Percentiles rank a stretch among this genome's conserved stretches.
phyloP scores from a whole-genome alignment of 2,888 invertebrate species.

The Halocaridina rubra region DNA sequence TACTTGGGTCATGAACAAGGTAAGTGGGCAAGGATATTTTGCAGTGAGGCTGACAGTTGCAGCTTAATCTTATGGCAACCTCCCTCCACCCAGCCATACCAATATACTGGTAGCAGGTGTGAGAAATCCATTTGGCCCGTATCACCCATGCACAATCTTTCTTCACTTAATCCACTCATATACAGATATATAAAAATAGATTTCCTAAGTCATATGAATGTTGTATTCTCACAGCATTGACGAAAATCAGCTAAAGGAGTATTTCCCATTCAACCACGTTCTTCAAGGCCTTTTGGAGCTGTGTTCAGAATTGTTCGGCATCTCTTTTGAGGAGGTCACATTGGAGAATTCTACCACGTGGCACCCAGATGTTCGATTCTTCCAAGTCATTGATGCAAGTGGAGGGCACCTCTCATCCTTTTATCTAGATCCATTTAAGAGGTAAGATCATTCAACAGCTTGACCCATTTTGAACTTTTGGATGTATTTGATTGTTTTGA shows the following conservation, averaged over 20 bases:
- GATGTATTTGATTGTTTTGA: neutral
- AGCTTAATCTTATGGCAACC: too few species aligned
- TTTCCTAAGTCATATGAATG: too few species aligned
- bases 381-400: conserved; percentile 80
- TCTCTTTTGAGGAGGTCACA: conserved; percentile 77
- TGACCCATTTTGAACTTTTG: neutral
- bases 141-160: too few species aligned
- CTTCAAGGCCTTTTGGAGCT: conserved; percentile 82
- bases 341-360: conserved; percentile 76
- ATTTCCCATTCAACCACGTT: conserved; percentile 85
- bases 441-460: conserved; percentile 65
- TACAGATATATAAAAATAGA: too few species aligned
- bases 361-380: conserved; percentile 88
- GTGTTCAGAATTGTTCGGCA: conserved; percentile 81
- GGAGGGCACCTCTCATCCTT: conserved; percentile 79
- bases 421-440: conserved; percentile 84
- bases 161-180: too few species aligned
- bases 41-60: too few species aligned
- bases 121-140: too few species aligned
- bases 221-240: conserved; percentile 72
- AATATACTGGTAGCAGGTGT: too few species aligned
- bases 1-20: too few species aligned
- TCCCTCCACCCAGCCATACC: too few species aligned
- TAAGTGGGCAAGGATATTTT: too few species aligned
- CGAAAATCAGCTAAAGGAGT: conserved; percentile 80